Evolutionary conservation across 92 coral and sea anemone species (phyloP).

Genomic region (Virgularia gustaviana): DNA sequence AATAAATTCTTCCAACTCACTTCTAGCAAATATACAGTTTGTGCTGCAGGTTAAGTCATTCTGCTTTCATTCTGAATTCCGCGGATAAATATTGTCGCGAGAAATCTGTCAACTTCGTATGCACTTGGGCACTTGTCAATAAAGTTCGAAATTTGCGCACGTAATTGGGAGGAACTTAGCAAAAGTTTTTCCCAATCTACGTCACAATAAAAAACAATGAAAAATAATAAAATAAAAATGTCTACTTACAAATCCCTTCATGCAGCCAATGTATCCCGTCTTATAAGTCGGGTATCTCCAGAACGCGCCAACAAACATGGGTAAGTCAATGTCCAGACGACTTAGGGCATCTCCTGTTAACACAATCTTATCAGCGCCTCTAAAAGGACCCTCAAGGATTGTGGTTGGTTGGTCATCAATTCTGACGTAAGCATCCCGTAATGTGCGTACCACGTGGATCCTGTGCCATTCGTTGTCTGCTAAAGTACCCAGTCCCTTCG

Average conservation of each 20-base stretch:
- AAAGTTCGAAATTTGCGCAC: too few relatives aligned
- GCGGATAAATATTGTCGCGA: too few relatives aligned
- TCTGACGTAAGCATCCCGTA: conserved; percentile 3
- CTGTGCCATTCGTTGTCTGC: conserved; percentile 31
- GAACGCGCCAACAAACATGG: conserved; percentile 31
- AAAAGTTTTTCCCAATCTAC: neutral
- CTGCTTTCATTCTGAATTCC: too few relatives aligned
- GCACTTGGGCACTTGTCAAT: neutral
- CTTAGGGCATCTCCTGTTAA: conserved; percentile 34
- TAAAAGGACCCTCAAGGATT: neutral
- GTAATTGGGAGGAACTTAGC: neutral
- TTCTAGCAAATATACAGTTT: too few relatives aligned
- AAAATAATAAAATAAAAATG: neutral
- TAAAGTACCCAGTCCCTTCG: neutral
- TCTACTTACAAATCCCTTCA: conserved; percentile 40
- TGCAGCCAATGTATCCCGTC: conserved; percentile 26
- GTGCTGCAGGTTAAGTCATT: too few relatives aligned
- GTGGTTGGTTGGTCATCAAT: conserved; percentile 11
- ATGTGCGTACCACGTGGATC: conserved; percentile 30
- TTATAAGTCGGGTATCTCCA: conserved; percentile 31
- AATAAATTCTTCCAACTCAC: too few relatives aligned
- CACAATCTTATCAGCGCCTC: neutral
- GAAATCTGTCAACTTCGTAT: too few relatives aligned
- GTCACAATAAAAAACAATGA: neutral
- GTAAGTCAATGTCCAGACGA: conserved; percentile 33